Evolutionary conservation across 2,888 invertebrate species (phyloP), one percentile per base, ranked within the genome.

Genomic region (Germaria angustata): DNA sequence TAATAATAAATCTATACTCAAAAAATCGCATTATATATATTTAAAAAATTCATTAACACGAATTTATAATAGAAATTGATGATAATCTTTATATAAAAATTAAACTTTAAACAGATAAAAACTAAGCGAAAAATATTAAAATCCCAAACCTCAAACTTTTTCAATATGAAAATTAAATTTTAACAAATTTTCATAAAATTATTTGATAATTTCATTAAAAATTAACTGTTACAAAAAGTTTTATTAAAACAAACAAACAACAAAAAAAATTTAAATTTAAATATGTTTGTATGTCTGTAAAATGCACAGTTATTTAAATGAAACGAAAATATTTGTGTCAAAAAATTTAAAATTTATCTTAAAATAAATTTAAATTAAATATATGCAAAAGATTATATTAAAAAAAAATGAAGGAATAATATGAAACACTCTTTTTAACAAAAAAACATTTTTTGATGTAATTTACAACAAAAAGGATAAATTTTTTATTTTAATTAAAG

Each of bases 31-130:
- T n/a, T n/a, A n/a, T n/a, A 51, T 44, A 69, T 57, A 68, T 46
- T 0, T 51, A 66, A 5, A 63, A 15, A 80, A 76, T 65, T 76
- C 76, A 65, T 65, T 80, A 65, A 76, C 24, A 82, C 82, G 82
- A 82, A 82, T 82, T 82, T 82, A 82, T 71, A 75, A 76, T 71
- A 76, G 82, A 79, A 82, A 82, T 71, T 82, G 82, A 82, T 71
- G 82, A 82, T 82, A 82, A 82, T 82, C 79, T 39, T 49, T 34
- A 66, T 59, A 76, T 68, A 66, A 68, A 53, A 65, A 13, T 22
- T 15, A 71, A 51, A 20, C 24, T 22, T 34, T 34, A 57, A 57
- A 46, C 0, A 28, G 15, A n/a, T 36, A 63, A 53, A 41, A 22
- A 24, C n/a, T 49, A 34, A 46, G 15, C 39, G 53, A 51, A n/a